A percentile compares a stretch with the other conserved stretches of the same genome.
phyloP scores from a whole-genome alignment of 2,113 vertebrate species.

The Barnardius zonarius region DNA sequence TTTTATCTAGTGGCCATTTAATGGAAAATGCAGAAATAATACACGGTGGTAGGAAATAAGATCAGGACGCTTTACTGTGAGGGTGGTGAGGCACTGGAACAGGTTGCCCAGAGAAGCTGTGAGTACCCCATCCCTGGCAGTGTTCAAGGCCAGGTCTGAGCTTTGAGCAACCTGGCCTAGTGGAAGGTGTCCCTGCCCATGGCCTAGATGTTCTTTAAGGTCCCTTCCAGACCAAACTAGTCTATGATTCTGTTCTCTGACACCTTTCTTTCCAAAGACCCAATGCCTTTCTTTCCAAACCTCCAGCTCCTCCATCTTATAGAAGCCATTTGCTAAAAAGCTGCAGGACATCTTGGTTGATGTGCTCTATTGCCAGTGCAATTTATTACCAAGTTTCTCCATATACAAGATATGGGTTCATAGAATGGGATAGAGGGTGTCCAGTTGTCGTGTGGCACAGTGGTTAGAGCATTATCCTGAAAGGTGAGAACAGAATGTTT shows the following conservation, averaged over 20 bases:
- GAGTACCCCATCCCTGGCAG: not conserved
- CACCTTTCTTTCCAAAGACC: not conserved
- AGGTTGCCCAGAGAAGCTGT: not conserved
- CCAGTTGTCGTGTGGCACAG: fast-evolving
- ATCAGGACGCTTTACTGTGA: not conserved
- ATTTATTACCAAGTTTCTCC: not conserved
- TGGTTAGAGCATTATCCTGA: not conserved
- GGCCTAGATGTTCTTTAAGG: not conserved
- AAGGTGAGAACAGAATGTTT: not conserved
- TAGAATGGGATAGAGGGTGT: not conserved
- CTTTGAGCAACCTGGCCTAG: not conserved
- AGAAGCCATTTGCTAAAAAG: not conserved
- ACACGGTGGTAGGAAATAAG: not conserved
- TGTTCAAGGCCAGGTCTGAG: not conserved
- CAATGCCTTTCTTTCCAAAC: not conserved
- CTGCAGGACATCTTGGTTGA: not conserved
- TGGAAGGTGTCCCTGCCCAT: not conserved
- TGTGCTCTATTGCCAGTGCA: not conserved
- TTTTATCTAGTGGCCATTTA: not conserved
- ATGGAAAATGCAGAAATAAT: not conserved
- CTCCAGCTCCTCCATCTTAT: not conserved
- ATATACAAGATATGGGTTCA: not conserved
- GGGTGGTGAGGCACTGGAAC: not conserved
- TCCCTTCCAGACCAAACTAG: not conserved
- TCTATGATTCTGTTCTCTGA: not conserved